Evolutionary conservation across 1,140 invertebrate species (phyloP).

Genomic region (Neodiprion fabricii): DNA sequence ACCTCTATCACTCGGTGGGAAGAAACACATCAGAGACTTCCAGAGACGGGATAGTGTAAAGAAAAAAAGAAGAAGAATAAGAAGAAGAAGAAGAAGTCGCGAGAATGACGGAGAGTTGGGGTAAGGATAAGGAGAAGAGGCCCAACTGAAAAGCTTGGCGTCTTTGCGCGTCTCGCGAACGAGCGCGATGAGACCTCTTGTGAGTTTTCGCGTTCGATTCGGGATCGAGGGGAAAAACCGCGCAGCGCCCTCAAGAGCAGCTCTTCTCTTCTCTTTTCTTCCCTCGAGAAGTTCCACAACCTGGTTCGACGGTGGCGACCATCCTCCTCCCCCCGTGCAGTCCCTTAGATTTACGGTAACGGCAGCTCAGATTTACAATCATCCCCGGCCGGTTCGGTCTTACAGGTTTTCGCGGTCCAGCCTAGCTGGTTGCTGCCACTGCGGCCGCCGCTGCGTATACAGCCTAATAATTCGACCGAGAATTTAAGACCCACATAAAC

Average conservation of each 20-base stretch:
- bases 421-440: neutral
- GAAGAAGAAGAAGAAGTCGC: too few species aligned
- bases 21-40: too few species aligned
- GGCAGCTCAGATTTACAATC: constrained; percentile 2
- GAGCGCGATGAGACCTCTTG: neutral
- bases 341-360: constrained; percentile 3
- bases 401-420: constrained; percentile 4
- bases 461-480: constrained; percentile 5
- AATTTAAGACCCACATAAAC: constrained; percentile 7
- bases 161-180: too few species aligned
- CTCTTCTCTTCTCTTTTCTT: neutral
- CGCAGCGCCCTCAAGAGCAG: neutral
- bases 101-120: neutral
- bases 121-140: neutral
- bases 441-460: neutral
- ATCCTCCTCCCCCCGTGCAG: neutral
- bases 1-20: too few species aligned
- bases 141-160: neutral
- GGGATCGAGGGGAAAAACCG: neutral
- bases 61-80: too few species aligned
- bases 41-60: too few species aligned
- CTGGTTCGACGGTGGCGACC: neutral
- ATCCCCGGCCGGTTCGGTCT: neutral
- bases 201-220: neutral
- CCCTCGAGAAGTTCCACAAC: neutral